These are phyloP conservation scores for Abscondita cerata DNA, from an alignment of 2,888 invertebrate species.

Conservation along the genomic window DNA sequence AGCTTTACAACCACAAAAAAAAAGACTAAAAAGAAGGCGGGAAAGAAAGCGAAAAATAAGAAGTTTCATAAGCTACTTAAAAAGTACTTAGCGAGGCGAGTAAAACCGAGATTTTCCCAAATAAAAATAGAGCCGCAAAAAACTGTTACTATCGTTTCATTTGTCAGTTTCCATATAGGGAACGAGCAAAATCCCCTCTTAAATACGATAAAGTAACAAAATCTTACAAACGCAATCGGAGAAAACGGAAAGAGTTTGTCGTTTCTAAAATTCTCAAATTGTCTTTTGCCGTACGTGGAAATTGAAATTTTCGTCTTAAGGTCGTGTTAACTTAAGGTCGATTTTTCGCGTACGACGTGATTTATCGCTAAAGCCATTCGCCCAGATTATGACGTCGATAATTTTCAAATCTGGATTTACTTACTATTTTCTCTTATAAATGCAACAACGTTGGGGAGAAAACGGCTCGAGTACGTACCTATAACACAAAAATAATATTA, in stretches of 20 bases:
- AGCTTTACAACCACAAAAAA: too few relatives aligned
- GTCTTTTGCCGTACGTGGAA: slow-evolving; percentile 16
- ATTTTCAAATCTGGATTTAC: slow-evolving; percentile 9
- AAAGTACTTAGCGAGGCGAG: too few relatives aligned
- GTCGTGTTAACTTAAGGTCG: slow-evolving; percentile 2
- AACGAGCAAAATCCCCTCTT: neutral
- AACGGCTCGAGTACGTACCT: slow-evolving; percentile 17
- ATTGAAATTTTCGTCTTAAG: slow-evolving; percentile 11
- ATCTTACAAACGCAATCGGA: slow-evolving; percentile 26
- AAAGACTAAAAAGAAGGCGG: too few relatives aligned
- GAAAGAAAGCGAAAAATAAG: too few relatives aligned
- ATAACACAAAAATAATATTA: slow-evolving; percentile 17
- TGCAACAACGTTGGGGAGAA: neutral
- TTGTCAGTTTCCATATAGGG: too few relatives aligned
- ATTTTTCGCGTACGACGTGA: slow-evolving; percentile 13
- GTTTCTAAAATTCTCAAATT: slow-evolving; percentile 27
- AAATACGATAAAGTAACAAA: slow-evolving; percentile 19
- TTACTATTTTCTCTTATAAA: neutral
- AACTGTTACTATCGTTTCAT: too few relatives aligned
- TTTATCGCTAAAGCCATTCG: slow-evolving; percentile 14
- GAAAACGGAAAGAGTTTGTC: slow-evolving; percentile 21
- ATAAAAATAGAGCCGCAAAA: too few relatives aligned
- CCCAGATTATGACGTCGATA: slow-evolving; percentile 19
- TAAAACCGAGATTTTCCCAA: too few relatives aligned
- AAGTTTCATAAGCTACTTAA: too few relatives aligned